Evolutionary conservation across 2,888 invertebrate genomes (phyloP).

Genomic region (Oeneis ivallda): DNA sequence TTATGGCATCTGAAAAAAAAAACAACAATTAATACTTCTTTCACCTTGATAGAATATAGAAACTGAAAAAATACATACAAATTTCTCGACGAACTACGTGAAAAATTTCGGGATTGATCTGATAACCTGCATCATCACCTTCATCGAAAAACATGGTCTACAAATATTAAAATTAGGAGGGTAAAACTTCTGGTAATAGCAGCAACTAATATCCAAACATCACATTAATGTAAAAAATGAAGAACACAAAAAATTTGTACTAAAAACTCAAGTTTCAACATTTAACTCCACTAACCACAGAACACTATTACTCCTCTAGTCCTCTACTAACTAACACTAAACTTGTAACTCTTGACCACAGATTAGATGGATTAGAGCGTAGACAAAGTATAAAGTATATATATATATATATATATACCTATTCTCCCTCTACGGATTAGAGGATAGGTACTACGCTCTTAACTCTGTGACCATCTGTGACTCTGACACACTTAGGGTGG

Average conservation of each 20-base stretch:
- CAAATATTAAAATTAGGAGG: constrained; percentile 43
- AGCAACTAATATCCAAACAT: constrained; percentile 51
- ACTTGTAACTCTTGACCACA: too few species aligned
- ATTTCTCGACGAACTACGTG: constrained; percentile 65
- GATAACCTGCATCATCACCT: constrained; percentile 60
- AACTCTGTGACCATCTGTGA: too few species aligned
- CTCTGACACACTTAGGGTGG: too few species aligned
- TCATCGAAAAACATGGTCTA: constrained; percentile 68
- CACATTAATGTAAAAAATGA: constrained; percentile 35
- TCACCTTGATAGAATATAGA: not conserved
- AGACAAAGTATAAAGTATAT: too few species aligned
- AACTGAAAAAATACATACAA: constrained; percentile 50
- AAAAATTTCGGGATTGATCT: constrained; percentile 60
- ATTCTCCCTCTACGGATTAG: too few species aligned
- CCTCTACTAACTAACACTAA: too few species aligned
- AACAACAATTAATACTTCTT: constrained; percentile 21
- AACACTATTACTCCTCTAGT: too few species aligned
- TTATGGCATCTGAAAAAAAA: constrained; percentile 60
- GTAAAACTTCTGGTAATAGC: constrained; percentile 42
- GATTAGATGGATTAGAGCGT: too few species aligned
- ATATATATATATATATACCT: too few species aligned
- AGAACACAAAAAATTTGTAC: constrained; percentile 63
- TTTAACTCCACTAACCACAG: too few species aligned
- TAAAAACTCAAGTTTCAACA: constrained; percentile 57
- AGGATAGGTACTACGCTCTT: too few species aligned